These are phyloP conservation scores for Tholera decimalis DNA, from an alignment of 2,888 invertebrate genomes.

Conservation along the genomic window DNA sequence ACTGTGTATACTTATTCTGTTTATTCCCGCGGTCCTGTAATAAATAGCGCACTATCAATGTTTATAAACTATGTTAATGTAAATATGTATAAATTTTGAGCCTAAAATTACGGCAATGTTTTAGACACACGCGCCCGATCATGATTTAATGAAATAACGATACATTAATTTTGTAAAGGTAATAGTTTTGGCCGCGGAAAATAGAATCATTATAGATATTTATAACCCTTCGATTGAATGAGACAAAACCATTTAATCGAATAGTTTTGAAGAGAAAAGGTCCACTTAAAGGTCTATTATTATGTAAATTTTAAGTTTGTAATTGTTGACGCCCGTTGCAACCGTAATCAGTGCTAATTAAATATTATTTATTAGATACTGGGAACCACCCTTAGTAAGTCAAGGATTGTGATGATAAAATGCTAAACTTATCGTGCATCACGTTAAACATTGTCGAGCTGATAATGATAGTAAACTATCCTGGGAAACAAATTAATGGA, in stretches of 20 bases:
- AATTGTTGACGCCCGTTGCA: constrained; percentile 70
- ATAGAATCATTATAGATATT: constrained; percentile 16
- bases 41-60: constrained; percentile 48
- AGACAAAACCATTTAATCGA: constrained; percentile 24
- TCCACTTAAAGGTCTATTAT: constrained; percentile 59
- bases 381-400: constrained; percentile 83
- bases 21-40: constrained; percentile 23
- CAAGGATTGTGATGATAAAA: constrained; percentile 79
- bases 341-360: constrained; percentile 74
- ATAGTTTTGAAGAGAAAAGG: constrained; percentile 33
- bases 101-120: constrained; percentile 35
- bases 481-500: constrained; percentile 55
- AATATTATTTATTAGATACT: constrained; percentile 69
- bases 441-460: constrained; percentile 68
- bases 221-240: constrained; percentile 5
- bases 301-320: constrained; percentile 68
- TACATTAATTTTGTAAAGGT: constrained; percentile 31
- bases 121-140: constrained; percentile 50
- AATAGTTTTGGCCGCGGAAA: constrained; percentile 2
- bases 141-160: constrained; percentile 52
- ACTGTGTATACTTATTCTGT: constrained; percentile 11
- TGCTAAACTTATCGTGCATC: constrained; percentile 82
- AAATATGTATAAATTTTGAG: constrained; percentile 24
- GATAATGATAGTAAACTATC: constrained; percentile 55
- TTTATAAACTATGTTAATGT: constrained; percentile 48